A percentile compares a stretch with the other conserved stretches of the same genome.
phyloP scores from a whole-genome alignment of 2,113 vertebrate genomes.

The Ifrita kowaldi region DNA sequence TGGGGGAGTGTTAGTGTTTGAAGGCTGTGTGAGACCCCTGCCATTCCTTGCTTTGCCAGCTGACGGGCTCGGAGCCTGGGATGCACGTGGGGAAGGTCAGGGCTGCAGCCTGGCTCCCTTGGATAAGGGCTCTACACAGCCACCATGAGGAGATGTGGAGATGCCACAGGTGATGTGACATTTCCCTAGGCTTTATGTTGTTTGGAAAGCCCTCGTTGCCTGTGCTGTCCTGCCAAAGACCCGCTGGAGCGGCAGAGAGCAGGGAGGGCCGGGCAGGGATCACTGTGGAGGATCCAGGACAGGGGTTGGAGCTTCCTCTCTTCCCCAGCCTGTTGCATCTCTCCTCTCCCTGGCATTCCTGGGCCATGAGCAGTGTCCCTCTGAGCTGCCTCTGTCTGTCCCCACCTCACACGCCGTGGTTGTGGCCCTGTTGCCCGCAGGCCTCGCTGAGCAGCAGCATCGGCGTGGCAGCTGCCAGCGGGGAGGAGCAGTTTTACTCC shows the following conservation, averaged over 20 bases:
- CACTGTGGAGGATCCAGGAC: fast-evolving
- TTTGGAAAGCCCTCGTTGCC: background rate
- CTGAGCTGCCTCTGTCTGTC: background rate
- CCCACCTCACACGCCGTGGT: fast-evolving
- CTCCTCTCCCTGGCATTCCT: background rate
- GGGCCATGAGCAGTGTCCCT: background rate
- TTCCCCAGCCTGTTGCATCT: background rate
- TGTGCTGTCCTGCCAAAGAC: background rate
- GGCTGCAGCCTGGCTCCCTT: background rate
- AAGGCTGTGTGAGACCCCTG: background rate
- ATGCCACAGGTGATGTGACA: background rate
- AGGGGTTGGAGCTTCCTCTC: fast-evolving
- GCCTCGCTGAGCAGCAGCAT: background rate
- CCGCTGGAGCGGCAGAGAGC: fast-evolving
- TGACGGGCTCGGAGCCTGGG: background rate
- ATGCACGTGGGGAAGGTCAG: background rate
- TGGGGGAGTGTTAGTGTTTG: background rate
- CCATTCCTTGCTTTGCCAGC: background rate
- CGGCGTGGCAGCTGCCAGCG: fast-evolving
- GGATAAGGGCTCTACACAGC: background rate
- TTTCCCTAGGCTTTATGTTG: fast-evolving
- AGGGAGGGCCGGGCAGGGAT: background rate
- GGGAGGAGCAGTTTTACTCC: background rate
- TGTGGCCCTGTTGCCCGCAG: background rate
- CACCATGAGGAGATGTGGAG: background rate